These are phyloP conservation scores for Hyposoter dolosus DNA, from an alignment of 2,888 invertebrate species.

Conservation along the genomic window DNA sequence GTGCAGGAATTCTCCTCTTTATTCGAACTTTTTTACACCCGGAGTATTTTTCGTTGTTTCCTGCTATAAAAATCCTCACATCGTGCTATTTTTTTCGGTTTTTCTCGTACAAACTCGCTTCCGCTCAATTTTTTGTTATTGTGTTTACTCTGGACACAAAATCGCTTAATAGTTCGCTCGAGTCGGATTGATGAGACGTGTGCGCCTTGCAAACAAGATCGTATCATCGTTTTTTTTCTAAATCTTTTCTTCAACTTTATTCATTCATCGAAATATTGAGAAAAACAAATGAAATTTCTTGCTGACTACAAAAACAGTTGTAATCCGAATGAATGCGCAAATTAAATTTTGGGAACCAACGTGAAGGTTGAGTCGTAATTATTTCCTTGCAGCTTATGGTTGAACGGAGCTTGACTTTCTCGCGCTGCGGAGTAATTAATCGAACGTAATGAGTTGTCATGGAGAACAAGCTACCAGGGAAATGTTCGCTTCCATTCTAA, in stretches of 20 bases:
- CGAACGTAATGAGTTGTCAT: constrained; percentile 58
- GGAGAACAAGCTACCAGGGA: constrained; percentile 40
- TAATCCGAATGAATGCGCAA: neutral
- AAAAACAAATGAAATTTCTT: too few species aligned
- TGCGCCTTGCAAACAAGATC: neutral
- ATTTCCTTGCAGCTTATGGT: neutral
- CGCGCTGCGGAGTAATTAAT: constrained; percentile 22
- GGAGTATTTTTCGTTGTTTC: constrained; percentile 47
- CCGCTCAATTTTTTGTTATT: neutral
- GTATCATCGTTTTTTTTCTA: neutral
- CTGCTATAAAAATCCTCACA: constrained; percentile 19
- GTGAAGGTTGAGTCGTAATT: neutral
- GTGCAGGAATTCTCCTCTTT: constrained; percentile 40
- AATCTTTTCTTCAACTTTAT: neutral
- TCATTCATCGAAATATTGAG: too few species aligned
- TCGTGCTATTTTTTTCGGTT: constrained; percentile 15
- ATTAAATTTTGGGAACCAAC: neutral
- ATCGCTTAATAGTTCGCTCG: neutral
- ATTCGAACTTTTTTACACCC: constrained; percentile 37
- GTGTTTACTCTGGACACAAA: neutral
- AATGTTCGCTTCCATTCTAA: constrained; percentile 30
- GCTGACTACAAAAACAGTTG: neutral
- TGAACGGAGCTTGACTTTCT: neutral
- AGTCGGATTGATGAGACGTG: neutral
- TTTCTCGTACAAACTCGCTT: neutral